Evolutionary conservation across 2,797 vertebrate species (phyloP).

Genomic region (Pelochelys cantorii): DNA sequence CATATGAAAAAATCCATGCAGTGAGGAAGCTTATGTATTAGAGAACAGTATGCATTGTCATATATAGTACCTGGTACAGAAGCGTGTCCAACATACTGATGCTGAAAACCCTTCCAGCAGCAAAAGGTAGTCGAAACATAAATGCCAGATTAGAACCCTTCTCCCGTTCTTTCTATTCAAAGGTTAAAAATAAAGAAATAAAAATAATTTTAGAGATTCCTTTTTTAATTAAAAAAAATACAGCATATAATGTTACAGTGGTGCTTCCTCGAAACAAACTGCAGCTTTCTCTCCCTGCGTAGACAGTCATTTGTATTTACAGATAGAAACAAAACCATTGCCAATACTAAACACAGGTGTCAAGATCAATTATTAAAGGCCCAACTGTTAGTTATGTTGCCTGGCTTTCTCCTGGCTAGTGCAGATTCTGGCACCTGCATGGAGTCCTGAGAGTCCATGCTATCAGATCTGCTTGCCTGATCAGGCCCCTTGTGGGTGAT

Average conservation of each 20-base stretch:
- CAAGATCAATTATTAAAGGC: not conserved
- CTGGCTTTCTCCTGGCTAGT: not conserved
- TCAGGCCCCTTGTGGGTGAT: not conserved
- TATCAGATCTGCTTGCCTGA: not conserved
- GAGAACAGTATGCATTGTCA: not conserved
- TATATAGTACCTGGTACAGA: slow-evolving; percentile 91
- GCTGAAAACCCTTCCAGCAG: slow-evolving; percentile 96
- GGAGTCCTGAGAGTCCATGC: not conserved
- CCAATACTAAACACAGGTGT: not conserved
- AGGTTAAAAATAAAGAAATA: slow-evolving; percentile 20
- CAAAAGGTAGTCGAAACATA: slow-evolving; percentile 98
- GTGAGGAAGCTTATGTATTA: not conserved
- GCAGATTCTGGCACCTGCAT: not conserved
- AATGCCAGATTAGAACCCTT: slow-evolving; percentile 97
- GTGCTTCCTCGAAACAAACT: not conserved
- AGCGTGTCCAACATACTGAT: slow-evolving; percentile 98
- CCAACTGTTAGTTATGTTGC: not conserved
- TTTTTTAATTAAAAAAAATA: not conserved
- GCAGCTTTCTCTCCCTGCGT: not conserved
- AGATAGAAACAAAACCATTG: not conserved
- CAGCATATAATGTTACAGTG: not conserved
- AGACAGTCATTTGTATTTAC: not conserved
- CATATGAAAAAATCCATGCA: not conserved
- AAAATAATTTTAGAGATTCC: not conserved
- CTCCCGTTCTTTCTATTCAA: slow-evolving; percentile 93